phyloP scores from a whole-genome alignment of 2,888 invertebrate genomes.

The Ichneumoninae sp. region DNA sequence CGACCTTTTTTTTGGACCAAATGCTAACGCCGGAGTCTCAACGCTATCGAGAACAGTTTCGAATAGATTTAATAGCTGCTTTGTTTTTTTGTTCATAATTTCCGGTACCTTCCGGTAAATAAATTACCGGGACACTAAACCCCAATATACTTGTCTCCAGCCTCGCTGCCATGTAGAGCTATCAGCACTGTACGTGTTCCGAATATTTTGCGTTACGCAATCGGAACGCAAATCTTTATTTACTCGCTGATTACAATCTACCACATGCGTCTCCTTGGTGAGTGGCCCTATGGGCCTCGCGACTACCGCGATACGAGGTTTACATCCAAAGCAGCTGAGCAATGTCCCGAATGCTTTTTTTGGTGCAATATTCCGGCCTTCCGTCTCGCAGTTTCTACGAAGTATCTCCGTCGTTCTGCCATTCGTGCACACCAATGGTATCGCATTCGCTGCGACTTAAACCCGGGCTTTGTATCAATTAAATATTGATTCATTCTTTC shows the following conservation, averaged over 20 bases:
- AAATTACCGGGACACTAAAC: not conserved
- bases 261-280: not conserved
- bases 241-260: not conserved
- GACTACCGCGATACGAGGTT: not conserved
- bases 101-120: not conserved
- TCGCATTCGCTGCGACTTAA: not conserved
- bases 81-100: not conserved
- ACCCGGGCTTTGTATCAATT: not conserved
- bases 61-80: not conserved
- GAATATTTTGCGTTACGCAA: not conserved
- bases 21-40: too few species aligned
- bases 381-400: not conserved
- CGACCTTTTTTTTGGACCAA: too few species aligned
- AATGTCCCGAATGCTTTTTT: not conserved
- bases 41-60: not conserved
- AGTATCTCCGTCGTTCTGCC: not conserved
- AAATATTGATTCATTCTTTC: not conserved
- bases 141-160: not conserved
- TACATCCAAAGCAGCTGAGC: not conserved
- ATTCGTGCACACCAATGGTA: not conserved
- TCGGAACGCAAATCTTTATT: not conserved
- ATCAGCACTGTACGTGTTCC: not conserved
- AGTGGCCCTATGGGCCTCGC: not conserved
- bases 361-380: not conserved
- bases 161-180: not conserved